Percentiles rank a stretch among this genome's conserved stretches.
Conservation (phyloP, 2,888 invertebrate genomes). For the Noctuana brunneofusca region DNA sequence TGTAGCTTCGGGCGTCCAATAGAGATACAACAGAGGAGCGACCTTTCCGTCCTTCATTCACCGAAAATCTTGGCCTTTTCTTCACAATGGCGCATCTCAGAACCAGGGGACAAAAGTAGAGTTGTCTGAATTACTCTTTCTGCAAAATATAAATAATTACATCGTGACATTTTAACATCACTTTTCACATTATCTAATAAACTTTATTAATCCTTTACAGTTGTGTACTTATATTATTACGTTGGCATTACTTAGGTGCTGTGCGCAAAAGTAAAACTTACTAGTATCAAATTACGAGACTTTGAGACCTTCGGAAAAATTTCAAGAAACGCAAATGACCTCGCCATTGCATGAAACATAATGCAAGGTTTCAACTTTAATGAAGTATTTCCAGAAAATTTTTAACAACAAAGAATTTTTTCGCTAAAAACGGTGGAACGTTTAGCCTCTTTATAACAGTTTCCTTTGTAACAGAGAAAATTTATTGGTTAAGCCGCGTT, state of each 20-base stretch:
- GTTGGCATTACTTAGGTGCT: too few species aligned
- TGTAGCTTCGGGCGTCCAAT: slow-evolving; percentile 53
- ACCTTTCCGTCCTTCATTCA: slow-evolving; percentile 66
- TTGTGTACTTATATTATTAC: too few species aligned
- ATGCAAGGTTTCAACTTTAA: slow-evolving; percentile 27
- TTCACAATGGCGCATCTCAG: slow-evolving; percentile 60
- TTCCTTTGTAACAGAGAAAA: slow-evolving; percentile 12
- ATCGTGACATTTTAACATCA: neutral
- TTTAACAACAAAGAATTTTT: slow-evolving; percentile 15
- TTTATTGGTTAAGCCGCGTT: slow-evolving; percentile 13
- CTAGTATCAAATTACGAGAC: neutral
- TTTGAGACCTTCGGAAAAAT: slow-evolving; percentile 12
- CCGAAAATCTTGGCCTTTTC: slow-evolving; percentile 66
- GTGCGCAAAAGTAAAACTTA: neutral
- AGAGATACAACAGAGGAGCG: slow-evolving; percentile 48
- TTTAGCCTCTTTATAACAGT: slow-evolving; percentile 13
- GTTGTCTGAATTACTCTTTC: neutral
- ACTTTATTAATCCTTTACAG: neutral
- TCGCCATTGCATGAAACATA: slow-evolving; percentile 25
- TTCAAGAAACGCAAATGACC: slow-evolving; percentile 22
- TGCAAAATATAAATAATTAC: slow-evolving; percentile 8
- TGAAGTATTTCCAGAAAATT: slow-evolving; percentile 21
- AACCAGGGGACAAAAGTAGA: slow-evolving; percentile 37
- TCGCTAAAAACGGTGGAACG: slow-evolving; percentile 9
- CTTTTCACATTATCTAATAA: neutral